Conservation (phyloP, 2,888 invertebrate genomes). For the Agrotis segetum region DNA sequence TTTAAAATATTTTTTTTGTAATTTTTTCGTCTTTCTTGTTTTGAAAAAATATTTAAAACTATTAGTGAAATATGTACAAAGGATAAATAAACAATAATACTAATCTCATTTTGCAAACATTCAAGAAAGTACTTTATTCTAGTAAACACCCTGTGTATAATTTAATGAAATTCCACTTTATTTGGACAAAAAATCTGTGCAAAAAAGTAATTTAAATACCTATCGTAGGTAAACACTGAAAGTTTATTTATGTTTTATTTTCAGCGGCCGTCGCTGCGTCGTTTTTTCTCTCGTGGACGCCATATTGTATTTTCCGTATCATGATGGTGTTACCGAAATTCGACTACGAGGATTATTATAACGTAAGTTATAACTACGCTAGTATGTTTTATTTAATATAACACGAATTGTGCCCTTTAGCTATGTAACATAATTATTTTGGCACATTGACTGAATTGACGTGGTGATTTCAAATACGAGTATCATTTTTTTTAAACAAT, state of each 20-base stretch:
- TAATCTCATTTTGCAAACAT: not conserved
- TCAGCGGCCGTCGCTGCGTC: slow-evolving; percentile 84
- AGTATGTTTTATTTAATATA: too few species aligned
- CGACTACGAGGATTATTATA: slow-evolving; percentile 78
- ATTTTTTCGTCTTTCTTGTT: too few species aligned
- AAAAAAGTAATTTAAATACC: slow-evolving; percentile 4
- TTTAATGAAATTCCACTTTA: slow-evolving; percentile 6
- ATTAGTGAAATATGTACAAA: too few species aligned
- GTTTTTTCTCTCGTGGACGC: slow-evolving; percentile 94
- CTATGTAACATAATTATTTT: too few species aligned
- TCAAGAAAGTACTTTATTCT: not conserved
- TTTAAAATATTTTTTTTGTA: too few species aligned
- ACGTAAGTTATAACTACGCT: slow-evolving; percentile 72
- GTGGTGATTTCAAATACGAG: too few species aligned
- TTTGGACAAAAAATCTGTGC: not conserved
- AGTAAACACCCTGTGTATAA: not conserved
- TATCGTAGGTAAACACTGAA: slow-evolving; percentile 1
- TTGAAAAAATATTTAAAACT: too few species aligned
- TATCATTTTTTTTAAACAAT: too few species aligned
- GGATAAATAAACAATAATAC: too few species aligned
- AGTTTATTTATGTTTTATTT: slow-evolving; percentile 54
- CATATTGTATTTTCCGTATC: slow-evolving; percentile 94
- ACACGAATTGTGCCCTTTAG: too few species aligned
- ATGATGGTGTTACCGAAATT: slow-evolving; percentile 91
- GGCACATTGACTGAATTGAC: too few species aligned